Conservation (phyloP, 2,113 vertebrate species). For the Oncorhynchus masou region DNA sequence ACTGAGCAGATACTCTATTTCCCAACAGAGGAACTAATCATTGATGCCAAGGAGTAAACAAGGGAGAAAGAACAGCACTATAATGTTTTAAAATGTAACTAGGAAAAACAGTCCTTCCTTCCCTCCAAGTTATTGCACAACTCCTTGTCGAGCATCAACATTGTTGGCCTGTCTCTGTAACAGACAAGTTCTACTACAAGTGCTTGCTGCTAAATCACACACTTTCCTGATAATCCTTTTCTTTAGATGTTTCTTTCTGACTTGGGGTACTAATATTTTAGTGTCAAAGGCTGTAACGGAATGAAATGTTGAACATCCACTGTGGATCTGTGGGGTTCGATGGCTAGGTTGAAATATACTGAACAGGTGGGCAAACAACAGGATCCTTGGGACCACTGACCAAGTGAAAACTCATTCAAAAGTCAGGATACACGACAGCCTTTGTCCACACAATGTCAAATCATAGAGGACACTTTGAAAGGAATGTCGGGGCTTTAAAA, state of each 20-base stretch:
- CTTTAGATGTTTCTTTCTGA: slow-evolving; percentile 32
- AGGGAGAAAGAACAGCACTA: slow-evolving; percentile 30
- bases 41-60: background rate
- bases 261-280: slow-evolving; percentile 30
- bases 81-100: slow-evolving; percentile 1
- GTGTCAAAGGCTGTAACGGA: slow-evolving; percentile 24
- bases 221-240: slow-evolving; percentile 57
- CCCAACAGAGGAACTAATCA: background rate
- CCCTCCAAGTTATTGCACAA: slow-evolving; percentile 40
- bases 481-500: slow-evolving; percentile 55
- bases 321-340: slow-evolving; percentile 16
- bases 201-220: slow-evolving; percentile 28
- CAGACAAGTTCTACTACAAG: background rate
- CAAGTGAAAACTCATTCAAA: slow-evolving; percentile 32
- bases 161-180: slow-evolving; percentile 25
- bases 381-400: slow-evolving; percentile 12
- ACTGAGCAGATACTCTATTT: background rate
- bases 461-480: slow-evolving; percentile 27
- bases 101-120: slow-evolving; percentile 39
- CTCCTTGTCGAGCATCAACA: slow-evolving; percentile 7
- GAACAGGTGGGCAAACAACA: slow-evolving; percentile 20
- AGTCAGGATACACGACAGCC: slow-evolving; percentile 38
- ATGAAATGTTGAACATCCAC: slow-evolving; percentile 9
- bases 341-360: background rate
- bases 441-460: slow-evolving; percentile 22